phyloP scores from a whole-genome alignment of 35 echinoderm and acorn worm genomes.

The Lytechinus variegatus region DNA sequence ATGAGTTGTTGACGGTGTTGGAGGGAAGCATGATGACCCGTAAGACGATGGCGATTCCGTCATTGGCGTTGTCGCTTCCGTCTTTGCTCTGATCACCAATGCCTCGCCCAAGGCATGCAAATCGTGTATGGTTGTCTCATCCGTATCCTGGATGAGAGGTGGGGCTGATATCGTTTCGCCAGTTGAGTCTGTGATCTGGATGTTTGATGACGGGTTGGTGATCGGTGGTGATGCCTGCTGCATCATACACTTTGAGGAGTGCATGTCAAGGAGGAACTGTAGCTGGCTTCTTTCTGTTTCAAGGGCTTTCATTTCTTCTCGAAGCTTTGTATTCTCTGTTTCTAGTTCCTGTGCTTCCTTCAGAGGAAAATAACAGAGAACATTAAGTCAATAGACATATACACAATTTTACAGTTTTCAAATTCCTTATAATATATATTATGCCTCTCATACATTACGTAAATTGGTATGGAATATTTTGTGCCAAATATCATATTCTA shows the following conservation, averaged over 20 bases:
- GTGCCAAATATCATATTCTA: too few relatives aligned
- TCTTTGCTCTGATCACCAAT: background rate
- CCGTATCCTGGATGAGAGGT: background rate
- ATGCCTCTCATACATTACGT: too few relatives aligned
- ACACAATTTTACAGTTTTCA: too few relatives aligned
- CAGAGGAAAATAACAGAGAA: background rate
- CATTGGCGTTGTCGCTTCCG: background rate
- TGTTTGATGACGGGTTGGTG: background rate
- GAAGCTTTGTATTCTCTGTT: conserved; percentile 37
- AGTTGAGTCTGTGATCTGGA: background rate
- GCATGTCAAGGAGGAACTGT: conserved; percentile 49
- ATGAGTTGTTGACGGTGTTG: conserved; percentile 26
- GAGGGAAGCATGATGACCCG: background rate
- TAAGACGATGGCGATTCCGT: background rate
- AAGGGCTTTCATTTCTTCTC: conserved; percentile 42
- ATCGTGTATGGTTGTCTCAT: background rate
- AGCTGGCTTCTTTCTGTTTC: conserved; percentile 43
- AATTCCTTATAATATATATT: too few relatives aligned
- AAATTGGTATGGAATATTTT: too few relatives aligned
- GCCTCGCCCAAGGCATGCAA: background rate
- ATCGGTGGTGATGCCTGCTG: background rate
- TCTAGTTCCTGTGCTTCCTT: conserved; percentile 59
- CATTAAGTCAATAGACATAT: background rate
- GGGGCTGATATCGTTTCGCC: background rate
- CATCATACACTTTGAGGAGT: conserved; percentile 49